These are phyloP conservation scores for Tortrix viridana DNA, from an alignment of 2,888 invertebrate species.

Conservation along the genomic window DNA sequence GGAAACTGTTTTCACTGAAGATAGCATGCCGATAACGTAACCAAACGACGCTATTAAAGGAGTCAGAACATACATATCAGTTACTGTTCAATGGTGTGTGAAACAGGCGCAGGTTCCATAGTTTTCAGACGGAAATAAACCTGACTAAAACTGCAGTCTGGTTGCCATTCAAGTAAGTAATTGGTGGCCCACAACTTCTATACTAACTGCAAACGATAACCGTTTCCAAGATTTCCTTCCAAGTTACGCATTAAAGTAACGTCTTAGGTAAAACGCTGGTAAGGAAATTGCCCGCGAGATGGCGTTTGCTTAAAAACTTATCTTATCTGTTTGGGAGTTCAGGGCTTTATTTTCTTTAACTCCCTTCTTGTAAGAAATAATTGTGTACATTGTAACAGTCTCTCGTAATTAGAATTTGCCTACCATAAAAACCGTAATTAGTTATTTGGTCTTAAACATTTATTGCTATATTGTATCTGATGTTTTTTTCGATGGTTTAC, in stretches of 20 bases:
- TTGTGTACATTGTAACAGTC: too few relatives aligned
- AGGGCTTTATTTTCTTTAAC: constrained; percentile 53
- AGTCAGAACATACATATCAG: constrained; percentile 5
- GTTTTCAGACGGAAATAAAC: constrained; percentile 52
- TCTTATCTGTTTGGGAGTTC: constrained; percentile 65
- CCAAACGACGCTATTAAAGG: constrained; percentile 1
- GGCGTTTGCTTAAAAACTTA: constrained; percentile 62
- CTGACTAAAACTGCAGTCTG: constrained; percentile 51
- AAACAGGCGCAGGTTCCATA: constrained; percentile 20
- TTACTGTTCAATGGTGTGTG: constrained; percentile 23
- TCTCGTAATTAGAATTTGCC: too few relatives aligned
- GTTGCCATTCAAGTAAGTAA: constrained; percentile 67
- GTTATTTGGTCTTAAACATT: too few relatives aligned
- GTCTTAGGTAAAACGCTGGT: constrained; percentile 56
- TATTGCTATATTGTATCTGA: too few relatives aligned
- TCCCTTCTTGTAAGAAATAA: background rate
- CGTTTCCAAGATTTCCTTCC: constrained; percentile 60
- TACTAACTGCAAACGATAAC: constrained; percentile 64
- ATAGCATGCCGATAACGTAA: constrained; percentile 9
- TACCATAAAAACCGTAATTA: too few relatives aligned
- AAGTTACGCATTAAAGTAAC: constrained; percentile 68
- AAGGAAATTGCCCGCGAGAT: constrained; percentile 73
- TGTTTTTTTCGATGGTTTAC: too few relatives aligned
- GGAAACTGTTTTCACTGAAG: constrained; percentile 25
- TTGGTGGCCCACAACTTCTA: constrained; percentile 67